phyloP scores from a whole-genome alignment of 2,113 vertebrate species.

The Leucopternis melanops region DNA sequence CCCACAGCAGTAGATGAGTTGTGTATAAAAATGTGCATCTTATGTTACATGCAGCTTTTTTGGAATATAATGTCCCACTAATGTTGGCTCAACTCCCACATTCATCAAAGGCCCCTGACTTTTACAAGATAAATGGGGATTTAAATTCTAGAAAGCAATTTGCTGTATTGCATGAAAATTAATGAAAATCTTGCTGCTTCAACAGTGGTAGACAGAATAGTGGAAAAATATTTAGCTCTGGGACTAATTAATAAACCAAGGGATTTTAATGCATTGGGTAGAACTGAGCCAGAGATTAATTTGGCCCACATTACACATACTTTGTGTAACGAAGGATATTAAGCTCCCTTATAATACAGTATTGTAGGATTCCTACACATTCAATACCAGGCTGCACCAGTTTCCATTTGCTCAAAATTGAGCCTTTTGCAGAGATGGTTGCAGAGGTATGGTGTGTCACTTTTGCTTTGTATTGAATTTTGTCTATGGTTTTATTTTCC shows the following conservation, averaged over 20 bases:
- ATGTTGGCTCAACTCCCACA: neutral
- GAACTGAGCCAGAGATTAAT: neutral
- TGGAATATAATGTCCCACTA: neutral
- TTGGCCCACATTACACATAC: neutral
- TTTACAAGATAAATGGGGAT: conserved; percentile 32
- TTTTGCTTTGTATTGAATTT: neutral
- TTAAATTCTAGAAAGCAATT: conserved; percentile 29
- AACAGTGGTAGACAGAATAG: neutral
- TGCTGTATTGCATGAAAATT: conserved; percentile 14
- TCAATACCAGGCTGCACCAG: neutral
- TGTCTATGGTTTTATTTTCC: neutral
- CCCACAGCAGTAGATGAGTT: neutral
- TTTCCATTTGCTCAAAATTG: neutral
- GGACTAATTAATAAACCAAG: conserved; percentile 34
- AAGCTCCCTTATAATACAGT: neutral
- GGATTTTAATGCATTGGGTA: neutral
- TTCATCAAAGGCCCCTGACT: neutral
- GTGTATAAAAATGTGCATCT: neutral
- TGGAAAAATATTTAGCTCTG: conserved; percentile 14
- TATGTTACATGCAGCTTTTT: neutral
- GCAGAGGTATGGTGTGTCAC: neutral
- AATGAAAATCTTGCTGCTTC: conserved; percentile 28
- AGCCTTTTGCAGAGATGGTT: neutral
- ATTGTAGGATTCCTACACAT: neutral
- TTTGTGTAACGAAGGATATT: neutral